Conservation (phyloP, 2,888 invertebrate genomes). For the Pantelozetes paolii region DNA sequence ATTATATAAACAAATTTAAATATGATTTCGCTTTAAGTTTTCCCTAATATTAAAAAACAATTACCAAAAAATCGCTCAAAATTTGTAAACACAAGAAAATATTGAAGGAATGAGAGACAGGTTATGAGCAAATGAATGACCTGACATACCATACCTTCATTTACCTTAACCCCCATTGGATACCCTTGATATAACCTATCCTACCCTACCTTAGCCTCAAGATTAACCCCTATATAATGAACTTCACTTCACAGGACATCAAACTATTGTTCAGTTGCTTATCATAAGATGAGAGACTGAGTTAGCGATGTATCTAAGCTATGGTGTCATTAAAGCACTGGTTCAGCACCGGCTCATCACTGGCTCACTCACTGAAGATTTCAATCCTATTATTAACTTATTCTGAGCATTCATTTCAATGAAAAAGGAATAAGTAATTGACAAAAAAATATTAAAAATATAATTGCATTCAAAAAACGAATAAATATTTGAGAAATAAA, state of each 20-base stretch:
- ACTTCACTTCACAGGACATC: not conserved
- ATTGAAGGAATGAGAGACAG: too few relatives aligned
- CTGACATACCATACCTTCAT: too few relatives aligned
- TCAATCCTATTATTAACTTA: not conserved
- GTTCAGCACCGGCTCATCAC: too few relatives aligned
- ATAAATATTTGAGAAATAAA: constrained; percentile 6
- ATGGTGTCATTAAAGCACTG: constrained; percentile 24
- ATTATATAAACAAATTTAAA: too few relatives aligned
- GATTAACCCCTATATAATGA: not conserved
- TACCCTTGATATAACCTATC: too few relatives aligned
- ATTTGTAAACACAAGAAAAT: too few relatives aligned
- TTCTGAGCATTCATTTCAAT: constrained; percentile 26
- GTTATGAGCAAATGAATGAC: too few relatives aligned
- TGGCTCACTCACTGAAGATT: not conserved
- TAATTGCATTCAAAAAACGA: constrained; percentile 6
- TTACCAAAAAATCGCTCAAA: too few relatives aligned
- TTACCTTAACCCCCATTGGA: too few relatives aligned
- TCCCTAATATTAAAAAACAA: too few relatives aligned
- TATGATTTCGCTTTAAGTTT: too few relatives aligned
- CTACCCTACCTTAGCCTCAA: not conserved
- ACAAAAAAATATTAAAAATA: not conserved
- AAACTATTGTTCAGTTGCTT: not conserved
- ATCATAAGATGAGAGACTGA: not conserved
- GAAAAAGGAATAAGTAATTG: not conserved
- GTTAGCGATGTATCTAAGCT: constrained; percentile 1